Conservation (phyloP, 2,113 vertebrate species). For the Phrynocephalus versicolor region DNA sequence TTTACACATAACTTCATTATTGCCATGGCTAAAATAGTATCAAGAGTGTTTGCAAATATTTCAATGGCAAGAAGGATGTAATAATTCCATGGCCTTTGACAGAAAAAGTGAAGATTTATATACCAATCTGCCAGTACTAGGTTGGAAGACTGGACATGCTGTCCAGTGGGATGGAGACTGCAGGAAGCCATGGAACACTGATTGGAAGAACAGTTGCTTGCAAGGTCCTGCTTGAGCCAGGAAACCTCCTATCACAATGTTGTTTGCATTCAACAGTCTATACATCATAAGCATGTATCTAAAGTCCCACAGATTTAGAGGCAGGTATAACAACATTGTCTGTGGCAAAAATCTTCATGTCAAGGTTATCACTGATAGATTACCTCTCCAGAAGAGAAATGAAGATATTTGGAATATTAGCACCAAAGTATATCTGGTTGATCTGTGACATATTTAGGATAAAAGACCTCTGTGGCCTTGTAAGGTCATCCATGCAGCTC, state of each 20-base stretch:
- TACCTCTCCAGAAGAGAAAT: not conserved
- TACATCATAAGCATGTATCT: not conserved
- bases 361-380: not conserved
- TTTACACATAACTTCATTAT: too few relatives aligned
- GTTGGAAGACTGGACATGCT: too few relatives aligned
- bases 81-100: too few relatives aligned
- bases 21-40: too few relatives aligned
- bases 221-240: not conserved
- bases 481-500: not conserved
- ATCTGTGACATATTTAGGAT: constrained; percentile 25
- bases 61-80: too few relatives aligned
- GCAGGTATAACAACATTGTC: not conserved
- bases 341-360: constrained; percentile 8
- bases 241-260: not conserved
- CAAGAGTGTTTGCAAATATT: too few relatives aligned
- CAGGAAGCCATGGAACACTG: too few relatives aligned
- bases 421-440: constrained; percentile 12
- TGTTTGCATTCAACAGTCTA: not conserved
- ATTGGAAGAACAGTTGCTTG: not conserved
- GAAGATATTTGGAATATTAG: constrained; percentile 24
- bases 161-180: too few relatives aligned
- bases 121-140: too few relatives aligned
- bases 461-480: constrained; percentile 16
- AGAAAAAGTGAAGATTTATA: too few relatives aligned
- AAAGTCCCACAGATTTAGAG: not conserved